These are phyloP conservation scores for Machaerirhynchus nigripectus DNA, from an alignment of 2,113 vertebrate species.

Conservation along the genomic window DNA sequence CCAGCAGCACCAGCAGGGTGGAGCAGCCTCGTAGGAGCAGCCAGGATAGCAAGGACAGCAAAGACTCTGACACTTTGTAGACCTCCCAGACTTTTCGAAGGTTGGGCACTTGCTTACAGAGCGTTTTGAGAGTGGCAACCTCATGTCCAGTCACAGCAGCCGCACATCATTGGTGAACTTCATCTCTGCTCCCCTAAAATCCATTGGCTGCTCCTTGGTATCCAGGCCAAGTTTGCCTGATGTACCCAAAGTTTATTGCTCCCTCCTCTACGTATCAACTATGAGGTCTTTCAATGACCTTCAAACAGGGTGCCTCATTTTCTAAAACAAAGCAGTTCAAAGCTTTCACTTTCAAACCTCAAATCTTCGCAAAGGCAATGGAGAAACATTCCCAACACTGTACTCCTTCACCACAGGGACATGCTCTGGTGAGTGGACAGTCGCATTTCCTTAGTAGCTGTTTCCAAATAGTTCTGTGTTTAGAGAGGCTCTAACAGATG, in stretches of 20 bases:
- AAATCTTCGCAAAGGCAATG: neutral
- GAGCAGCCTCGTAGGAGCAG: neutral
- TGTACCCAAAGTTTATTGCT: neutral
- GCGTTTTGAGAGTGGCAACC: neutral
- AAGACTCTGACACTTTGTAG: neutral
- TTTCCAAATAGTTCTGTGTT: neutral
- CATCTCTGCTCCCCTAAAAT: neutral
- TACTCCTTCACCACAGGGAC: neutral
- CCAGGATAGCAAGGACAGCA: neutral
- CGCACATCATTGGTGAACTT: neutral
- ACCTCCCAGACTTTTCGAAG: neutral
- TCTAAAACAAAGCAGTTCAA: neutral
- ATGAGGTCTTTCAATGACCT: neutral
- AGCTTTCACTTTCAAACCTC: neutral
- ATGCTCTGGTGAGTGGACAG: neutral
- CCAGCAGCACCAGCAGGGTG: neutral
- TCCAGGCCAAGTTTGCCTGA: too few species aligned
- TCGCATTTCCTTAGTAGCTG: fast-evolving
- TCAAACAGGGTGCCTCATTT: neutral
- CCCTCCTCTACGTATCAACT: fast-evolving
- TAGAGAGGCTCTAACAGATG: neutral
- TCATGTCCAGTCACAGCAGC: neutral
- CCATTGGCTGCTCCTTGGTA: neutral
- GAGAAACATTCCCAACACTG: neutral
- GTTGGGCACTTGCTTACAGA: neutral